These are phyloP conservation scores for Ornithoptera priamus DNA, from an alignment of 2,888 invertebrate species.

Conservation along the genomic window DNA sequence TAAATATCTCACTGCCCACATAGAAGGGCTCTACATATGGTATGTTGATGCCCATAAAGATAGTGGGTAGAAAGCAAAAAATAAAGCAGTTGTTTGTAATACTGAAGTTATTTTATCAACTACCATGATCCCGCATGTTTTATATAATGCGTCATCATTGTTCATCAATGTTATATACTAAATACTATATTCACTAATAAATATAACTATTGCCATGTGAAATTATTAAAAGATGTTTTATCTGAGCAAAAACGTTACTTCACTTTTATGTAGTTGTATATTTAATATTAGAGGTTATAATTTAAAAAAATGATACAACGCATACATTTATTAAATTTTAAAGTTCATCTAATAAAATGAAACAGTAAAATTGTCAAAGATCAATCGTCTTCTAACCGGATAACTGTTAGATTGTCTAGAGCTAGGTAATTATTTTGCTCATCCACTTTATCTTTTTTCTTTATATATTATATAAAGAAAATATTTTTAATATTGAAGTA, in stretches of 20 bases:
- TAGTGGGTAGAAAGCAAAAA: constrained; percentile 3
- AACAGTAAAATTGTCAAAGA: too few relatives aligned
- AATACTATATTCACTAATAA: too few relatives aligned
- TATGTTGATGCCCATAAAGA: not conserved
- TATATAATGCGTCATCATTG: not conserved
- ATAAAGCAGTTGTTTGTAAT: not conserved
- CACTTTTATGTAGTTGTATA: too few relatives aligned
- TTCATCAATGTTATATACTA: not conserved
- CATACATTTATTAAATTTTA: too few relatives aligned
- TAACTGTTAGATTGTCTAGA: not conserved
- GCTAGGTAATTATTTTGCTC: not conserved
- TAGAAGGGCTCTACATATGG: constrained; percentile 14
- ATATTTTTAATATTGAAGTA: not conserved
- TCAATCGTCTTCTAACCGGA: too few relatives aligned
- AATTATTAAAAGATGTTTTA: too few relatives aligned
- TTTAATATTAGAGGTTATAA: too few relatives aligned
- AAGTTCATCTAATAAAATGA: too few relatives aligned
- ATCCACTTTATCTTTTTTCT: not conserved
- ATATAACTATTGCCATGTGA: too few relatives aligned
- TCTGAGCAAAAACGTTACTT: too few relatives aligned
- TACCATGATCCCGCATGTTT: not conserved
- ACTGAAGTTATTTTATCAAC: not conserved
- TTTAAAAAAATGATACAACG: too few relatives aligned
- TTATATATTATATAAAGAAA: not conserved
- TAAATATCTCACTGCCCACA: constrained; percentile 14